Conservation (phyloP, 2,797 vertebrate species). For the Darevskia mixta region DNA sequence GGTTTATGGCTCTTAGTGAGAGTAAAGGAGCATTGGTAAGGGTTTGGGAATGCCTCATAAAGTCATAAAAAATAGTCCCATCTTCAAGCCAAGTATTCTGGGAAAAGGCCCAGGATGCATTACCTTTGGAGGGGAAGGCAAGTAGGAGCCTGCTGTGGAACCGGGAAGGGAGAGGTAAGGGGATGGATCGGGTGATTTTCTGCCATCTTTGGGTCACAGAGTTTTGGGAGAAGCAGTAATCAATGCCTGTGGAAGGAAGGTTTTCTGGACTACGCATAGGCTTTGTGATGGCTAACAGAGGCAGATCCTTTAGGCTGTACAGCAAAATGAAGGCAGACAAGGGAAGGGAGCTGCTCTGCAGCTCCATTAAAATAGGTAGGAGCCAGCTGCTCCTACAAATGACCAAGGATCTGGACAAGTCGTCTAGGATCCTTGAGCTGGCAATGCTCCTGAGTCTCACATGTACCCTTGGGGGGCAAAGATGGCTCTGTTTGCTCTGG, state of each 20-base stretch:
- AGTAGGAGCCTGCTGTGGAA: not conserved
- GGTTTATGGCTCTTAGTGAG: conserved; percentile 39
- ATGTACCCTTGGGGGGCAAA: not conserved
- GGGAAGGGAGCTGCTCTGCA: conserved; percentile 4
- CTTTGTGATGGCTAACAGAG: conserved; percentile 29
- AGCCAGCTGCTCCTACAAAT: conserved; percentile 1
- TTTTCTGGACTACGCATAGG: not conserved
- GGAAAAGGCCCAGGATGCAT: not conserved
- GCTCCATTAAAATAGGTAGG: not conserved
- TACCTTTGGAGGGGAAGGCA: not conserved
- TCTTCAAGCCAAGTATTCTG: conserved; percentile 12
- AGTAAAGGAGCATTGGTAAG: conserved; percentile 7
- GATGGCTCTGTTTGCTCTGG: conserved; percentile 13
- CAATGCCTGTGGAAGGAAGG: not conserved
- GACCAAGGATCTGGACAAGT: conserved; percentile 14
- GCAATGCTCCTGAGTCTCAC: conserved; percentile 34
- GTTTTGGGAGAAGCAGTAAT: not conserved
- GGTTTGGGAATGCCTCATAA: conserved; percentile 22
- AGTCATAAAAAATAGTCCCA: not conserved
- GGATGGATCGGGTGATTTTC: not conserved
- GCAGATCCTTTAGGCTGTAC: conserved; percentile 31
- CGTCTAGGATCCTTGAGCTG: conserved; percentile 8
- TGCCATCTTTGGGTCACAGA: not conserved
- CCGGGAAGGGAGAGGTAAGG: not conserved
- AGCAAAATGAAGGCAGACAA: conserved; percentile 16